These are phyloP conservation scores for Ectropis grisescens DNA, from an alignment of 1,140 invertebrate species.

Conservation along the genomic window DNA sequence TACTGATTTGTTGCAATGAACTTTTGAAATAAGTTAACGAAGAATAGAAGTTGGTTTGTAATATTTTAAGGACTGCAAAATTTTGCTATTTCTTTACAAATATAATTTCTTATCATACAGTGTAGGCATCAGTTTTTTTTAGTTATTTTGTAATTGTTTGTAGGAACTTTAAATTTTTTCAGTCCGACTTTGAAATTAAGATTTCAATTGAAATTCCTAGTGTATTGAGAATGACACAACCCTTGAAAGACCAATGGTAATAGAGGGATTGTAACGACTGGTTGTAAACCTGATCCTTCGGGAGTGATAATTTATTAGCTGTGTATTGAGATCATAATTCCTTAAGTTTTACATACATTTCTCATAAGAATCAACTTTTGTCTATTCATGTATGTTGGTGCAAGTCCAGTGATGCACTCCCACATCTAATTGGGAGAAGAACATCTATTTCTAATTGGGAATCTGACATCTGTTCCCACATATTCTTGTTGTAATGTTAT, in stretches of 20 bases:
- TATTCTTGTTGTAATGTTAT: no score
- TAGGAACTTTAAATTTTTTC: no score
- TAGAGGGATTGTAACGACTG: conserved; percentile 10
- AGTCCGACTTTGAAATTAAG: conserved; percentile 1
- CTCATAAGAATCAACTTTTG: conserved; percentile 24
- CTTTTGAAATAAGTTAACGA: conserved; percentile 14
- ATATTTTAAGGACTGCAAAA: conserved; percentile 51
- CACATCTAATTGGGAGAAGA: no score
- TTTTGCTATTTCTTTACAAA: conserved; percentile 46
- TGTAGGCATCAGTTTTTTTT: conserved; percentile 23
- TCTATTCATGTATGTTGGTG: conserved; percentile 3
- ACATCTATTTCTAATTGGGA: no score
- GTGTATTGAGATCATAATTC: conserved; percentile 18
- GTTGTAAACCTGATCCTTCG: conserved; percentile 8
- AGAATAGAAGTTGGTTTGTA: conserved; percentile 16
- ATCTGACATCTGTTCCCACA: no score
- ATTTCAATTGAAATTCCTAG: conserved; percentile 1
- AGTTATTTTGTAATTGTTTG: conserved; percentile 23
- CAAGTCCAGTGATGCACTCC: background rate
- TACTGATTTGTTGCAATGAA: conserved; percentile 21
- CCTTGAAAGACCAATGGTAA: conserved; percentile 10
- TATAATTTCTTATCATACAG: conserved; percentile 22
- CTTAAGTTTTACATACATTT: conserved; percentile 17
- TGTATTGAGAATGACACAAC: conserved; percentile 8
- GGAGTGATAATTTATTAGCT: conserved; percentile 10